A percentile compares a stretch with the other conserved stretches of the same genome.
phyloP scores from a whole-genome alignment of 2,113 vertebrate species.

The Platichthys flesus region DNA sequence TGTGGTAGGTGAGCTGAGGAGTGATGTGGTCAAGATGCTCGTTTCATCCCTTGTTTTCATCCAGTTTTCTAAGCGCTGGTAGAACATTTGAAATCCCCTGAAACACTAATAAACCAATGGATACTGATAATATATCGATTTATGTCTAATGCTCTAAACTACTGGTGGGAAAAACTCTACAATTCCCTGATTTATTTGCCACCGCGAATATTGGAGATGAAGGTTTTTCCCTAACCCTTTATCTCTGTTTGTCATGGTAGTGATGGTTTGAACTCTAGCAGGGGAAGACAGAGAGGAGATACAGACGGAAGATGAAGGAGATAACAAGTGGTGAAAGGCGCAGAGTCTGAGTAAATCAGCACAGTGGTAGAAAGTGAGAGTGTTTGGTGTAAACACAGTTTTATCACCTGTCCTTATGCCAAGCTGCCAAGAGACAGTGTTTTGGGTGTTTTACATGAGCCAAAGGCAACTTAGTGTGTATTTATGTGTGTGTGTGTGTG shows the following conservation, averaged over 20 bases:
- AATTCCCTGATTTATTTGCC: not conserved
- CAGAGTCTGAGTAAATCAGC: slow-evolving; percentile 8
- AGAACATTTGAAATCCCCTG: not conserved
- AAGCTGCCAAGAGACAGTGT: slow-evolving; percentile 65
- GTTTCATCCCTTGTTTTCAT: not conserved
- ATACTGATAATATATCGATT: not conserved
- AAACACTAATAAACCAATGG: not conserved
- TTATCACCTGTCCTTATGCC: slow-evolving; percentile 64
- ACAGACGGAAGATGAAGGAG: slow-evolving; percentile 1
- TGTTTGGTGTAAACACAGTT: slow-evolving; percentile 71
- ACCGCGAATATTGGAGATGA: not conserved
- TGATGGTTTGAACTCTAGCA: slow-evolving; percentile 4
- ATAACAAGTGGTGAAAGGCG: slow-evolving; percentile 14
- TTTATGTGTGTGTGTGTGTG: slow-evolving; percentile 27
- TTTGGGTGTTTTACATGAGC: slow-evolving; percentile 65
- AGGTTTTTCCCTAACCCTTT: not conserved
- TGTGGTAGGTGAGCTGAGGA: not conserved
- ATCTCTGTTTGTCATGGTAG: not conserved
- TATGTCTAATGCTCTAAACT: not conserved
- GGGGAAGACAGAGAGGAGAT: not conserved
- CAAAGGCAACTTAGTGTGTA: slow-evolving; percentile 50
- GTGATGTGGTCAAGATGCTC: slow-evolving; percentile 9
- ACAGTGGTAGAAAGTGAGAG: not conserved
- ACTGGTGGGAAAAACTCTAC: not conserved
- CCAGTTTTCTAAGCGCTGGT: not conserved